phyloP scores from a whole-genome alignment of 1,140 invertebrate species.

The Portunus trituberculatus region DNA sequence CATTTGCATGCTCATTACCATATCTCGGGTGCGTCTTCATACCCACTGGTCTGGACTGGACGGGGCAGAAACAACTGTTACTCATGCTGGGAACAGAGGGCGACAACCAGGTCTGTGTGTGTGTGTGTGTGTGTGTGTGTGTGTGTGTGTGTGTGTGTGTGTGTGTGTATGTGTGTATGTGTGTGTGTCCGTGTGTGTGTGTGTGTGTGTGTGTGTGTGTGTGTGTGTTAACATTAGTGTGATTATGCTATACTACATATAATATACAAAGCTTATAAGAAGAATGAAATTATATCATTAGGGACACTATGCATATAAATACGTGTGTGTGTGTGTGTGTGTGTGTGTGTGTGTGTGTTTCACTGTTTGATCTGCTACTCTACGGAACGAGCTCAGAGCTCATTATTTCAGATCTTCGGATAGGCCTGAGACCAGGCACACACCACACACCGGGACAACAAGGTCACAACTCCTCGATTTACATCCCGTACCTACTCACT shows the following conservation, averaged over 20 bases:
- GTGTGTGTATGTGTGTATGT: constrained; percentile 15
- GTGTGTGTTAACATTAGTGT: not conserved
- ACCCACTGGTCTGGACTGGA: constrained; percentile 26
- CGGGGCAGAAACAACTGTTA: constrained; percentile 36
- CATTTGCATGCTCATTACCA: constrained; percentile 52
- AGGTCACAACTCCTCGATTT: no score
- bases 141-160: constrained; percentile 49
- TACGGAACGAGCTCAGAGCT: not conserved
- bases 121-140: constrained; percentile 44
- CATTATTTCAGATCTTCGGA: no score
- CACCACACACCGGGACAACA: no score
- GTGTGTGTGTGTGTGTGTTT: constrained; percentile 58
- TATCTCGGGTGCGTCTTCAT: not conserved
- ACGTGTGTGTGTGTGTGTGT: constrained; percentile 55
- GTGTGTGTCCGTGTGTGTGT: not conserved
- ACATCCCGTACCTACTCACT: no score
- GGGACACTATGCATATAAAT: not conserved
- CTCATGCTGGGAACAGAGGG: not conserved
- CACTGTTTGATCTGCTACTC: not conserved
- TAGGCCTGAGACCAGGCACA: no score
- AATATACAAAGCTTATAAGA: no score
- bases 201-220: not conserved
- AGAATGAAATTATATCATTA: not conserved
- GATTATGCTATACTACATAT: not conserved
- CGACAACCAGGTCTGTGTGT: not conserved